Evolutionary conservation across 2,888 invertebrate genomes (phyloP).

Genomic region (Diabrotica balteata): DNA sequence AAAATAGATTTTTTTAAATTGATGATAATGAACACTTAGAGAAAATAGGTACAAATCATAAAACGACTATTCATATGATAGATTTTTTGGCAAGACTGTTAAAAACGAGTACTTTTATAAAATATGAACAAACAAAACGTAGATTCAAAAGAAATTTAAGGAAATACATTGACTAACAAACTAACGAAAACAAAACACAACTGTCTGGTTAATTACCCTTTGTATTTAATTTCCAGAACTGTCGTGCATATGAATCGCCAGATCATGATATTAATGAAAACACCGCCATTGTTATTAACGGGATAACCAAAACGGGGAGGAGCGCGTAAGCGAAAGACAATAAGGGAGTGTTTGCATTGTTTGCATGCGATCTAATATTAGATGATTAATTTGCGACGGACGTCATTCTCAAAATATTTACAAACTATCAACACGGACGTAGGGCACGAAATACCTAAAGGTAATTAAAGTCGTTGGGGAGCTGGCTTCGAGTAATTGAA

Average conservation of each 20-base stretch:
- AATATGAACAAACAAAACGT: too few relatives aligned
- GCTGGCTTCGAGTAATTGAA: too few relatives aligned
- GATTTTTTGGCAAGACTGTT: too few relatives aligned
- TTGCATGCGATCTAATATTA: slow-evolving; percentile 9
- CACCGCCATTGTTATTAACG: not conserved
- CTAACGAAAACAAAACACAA: too few relatives aligned
- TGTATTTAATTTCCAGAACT: not conserved
- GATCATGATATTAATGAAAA: slow-evolving; percentile 10
- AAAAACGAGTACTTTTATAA: too few relatives aligned
- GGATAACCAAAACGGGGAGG: not conserved
- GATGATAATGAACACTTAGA: too few relatives aligned
- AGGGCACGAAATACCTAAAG: not conserved
- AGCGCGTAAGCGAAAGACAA: not conserved
- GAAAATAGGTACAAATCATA: too few relatives aligned
- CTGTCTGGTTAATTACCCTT: not conserved
- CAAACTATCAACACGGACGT: not conserved
- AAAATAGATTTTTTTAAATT: too few relatives aligned
- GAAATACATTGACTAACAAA: too few relatives aligned
- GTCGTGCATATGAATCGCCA: slow-evolving; percentile 2
- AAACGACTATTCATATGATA: too few relatives aligned
- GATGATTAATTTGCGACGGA: slow-evolving; percentile 4
- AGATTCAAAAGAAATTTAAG: too few relatives aligned
- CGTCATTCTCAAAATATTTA: not conserved
- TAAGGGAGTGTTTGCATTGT: not conserved
- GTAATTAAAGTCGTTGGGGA: not conserved